Evolutionary conservation across 2,113 vertebrate genomes (phyloP).

Genomic region (Corythaixoides concolor): DNA sequence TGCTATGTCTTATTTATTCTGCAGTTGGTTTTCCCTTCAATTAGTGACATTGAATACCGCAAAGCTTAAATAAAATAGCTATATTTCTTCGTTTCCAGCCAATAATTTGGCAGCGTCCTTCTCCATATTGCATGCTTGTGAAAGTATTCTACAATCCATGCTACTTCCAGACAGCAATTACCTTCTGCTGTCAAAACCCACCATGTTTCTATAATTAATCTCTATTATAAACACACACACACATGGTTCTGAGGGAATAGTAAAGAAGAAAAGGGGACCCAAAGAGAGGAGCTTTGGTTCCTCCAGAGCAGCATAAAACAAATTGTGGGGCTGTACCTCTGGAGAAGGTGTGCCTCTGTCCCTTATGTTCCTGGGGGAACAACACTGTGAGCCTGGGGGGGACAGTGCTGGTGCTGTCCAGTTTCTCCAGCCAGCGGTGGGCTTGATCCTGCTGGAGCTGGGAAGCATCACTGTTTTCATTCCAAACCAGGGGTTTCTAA

Average conservation of each 20-base stretch:
- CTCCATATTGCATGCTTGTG: background rate
- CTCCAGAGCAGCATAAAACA: background rate
- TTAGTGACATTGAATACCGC: conserved; percentile 25
- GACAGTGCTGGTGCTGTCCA: background rate
- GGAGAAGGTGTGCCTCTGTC: background rate
- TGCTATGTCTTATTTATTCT: background rate
- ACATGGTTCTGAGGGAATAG: background rate
- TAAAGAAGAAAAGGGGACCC: background rate
- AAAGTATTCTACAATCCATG: background rate
- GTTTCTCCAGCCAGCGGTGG: background rate
- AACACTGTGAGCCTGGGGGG: background rate
- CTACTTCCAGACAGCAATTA: background rate
- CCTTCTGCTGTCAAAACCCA: background rate
- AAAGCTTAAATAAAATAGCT: background rate
- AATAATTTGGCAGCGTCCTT: background rate
- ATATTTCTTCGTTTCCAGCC: background rate
- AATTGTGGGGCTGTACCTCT: background rate
- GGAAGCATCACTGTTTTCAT: background rate
- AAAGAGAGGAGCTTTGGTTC: background rate
- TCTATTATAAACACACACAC: background rate
- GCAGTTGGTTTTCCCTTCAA: conserved; percentile 34
- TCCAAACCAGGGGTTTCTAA: background rate
- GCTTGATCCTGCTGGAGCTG: background rate
- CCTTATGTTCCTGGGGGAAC: background rate
- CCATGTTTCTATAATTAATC: conserved; percentile 22